Evolutionary conservation across 2,888 invertebrate genomes (phyloP).

Genomic region (Heliconius ethilla): DNA sequence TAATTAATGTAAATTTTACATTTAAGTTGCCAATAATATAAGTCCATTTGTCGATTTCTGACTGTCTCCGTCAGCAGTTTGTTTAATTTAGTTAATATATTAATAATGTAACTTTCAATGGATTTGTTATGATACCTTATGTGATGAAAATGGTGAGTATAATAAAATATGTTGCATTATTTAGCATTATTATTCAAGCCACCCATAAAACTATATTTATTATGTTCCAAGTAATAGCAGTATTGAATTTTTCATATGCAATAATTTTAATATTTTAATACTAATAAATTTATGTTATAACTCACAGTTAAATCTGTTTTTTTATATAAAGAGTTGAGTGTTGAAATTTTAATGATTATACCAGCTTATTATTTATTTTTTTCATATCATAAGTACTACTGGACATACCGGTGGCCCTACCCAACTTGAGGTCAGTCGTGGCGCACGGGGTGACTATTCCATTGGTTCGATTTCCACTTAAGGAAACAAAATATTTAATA

Average conservation of each 20-base stretch:
- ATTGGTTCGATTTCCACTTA: too few relatives aligned
- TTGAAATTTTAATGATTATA: too few relatives aligned
- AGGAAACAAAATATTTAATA: too few relatives aligned
- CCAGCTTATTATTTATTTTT: too few relatives aligned
- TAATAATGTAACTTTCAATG: slow-evolving; percentile 56
- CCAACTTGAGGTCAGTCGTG: too few relatives aligned
- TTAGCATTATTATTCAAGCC: slow-evolving; percentile 46
- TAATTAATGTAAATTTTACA: slow-evolving; percentile 45
- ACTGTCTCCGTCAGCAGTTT: slow-evolving; percentile 28
- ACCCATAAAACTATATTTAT: not conserved
- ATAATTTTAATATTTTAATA: not conserved
- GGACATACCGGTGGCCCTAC: too few relatives aligned
- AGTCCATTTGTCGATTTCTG: slow-evolving; percentile 40
- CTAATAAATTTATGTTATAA: not conserved
- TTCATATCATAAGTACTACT: too few relatives aligned
- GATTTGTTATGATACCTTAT: slow-evolving; percentile 64
- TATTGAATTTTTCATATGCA: not conserved
- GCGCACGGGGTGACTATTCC: too few relatives aligned
- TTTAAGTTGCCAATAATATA: slow-evolving; percentile 48
- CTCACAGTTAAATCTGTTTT: too few relatives aligned
- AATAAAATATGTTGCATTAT: slow-evolving; percentile 71
- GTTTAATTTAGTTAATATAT: slow-evolving; percentile 52
- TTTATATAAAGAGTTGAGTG: too few relatives aligned
- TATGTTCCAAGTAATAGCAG: not conserved
- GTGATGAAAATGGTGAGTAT: slow-evolving; percentile 65